Conservation (phyloP, 1,140 invertebrate genomes). For the Aphelenchoides fujianensis region DNA sequence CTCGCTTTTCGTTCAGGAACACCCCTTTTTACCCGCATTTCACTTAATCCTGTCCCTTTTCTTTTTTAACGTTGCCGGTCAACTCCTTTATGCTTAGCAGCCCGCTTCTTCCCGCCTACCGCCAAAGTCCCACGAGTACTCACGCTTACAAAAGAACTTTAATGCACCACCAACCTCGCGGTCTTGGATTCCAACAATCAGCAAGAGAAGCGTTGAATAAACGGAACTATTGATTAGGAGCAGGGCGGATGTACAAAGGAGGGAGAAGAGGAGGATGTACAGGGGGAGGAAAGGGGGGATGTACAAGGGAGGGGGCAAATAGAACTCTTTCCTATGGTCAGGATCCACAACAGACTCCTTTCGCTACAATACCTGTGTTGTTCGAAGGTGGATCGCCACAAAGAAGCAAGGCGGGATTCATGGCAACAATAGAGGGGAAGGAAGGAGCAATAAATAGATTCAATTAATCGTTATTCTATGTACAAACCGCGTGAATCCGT, state of each 20-base stretch:
- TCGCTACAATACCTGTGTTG: neutral
- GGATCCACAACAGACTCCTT: neutral
- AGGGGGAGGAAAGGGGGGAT: neutral
- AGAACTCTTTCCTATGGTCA: constrained; percentile 2
- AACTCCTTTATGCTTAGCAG: neutral
- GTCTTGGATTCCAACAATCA: neutral
- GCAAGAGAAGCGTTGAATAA: too few relatives aligned
- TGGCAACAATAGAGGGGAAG: too few relatives aligned
- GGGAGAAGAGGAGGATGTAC: neutral
- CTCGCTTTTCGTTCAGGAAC: neutral
- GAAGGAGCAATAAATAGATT: neutral
- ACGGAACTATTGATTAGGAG: neutral
- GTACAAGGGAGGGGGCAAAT: neutral
- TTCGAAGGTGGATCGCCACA: too few relatives aligned
- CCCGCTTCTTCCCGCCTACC: too few relatives aligned
- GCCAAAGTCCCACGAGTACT: too few relatives aligned
- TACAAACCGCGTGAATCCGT: neutral
- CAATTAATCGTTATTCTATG: neutral
- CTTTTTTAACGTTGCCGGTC: neutral
- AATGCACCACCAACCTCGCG: neutral
- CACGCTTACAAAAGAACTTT: neutral
- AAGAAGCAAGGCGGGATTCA: too few relatives aligned
- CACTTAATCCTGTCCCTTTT: too few relatives aligned
- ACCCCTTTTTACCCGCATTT: neutral
- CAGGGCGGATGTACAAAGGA: neutral